Evolutionary conservation across 1,140 invertebrate species (phyloP).

Genomic region (Drosophila micromelanica): DNA sequence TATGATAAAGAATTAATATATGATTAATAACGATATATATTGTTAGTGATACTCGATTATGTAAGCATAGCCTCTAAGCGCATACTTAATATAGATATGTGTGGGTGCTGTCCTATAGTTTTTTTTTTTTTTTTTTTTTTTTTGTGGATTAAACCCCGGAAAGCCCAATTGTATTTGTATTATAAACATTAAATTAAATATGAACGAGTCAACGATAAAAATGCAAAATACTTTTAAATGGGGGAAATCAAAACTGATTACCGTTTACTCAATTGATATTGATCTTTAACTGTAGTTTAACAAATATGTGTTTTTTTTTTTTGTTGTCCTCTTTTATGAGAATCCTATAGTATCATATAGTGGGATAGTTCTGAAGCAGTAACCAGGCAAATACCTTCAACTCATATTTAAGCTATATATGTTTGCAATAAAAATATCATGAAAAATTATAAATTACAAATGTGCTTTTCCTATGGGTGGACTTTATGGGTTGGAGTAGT

Average conservation of each 20-base stretch:
- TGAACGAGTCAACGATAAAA: slow-evolving; percentile 56
- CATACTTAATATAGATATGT: slow-evolving; percentile 40
- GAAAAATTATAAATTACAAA: slow-evolving; percentile 51
- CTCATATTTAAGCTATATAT: slow-evolving; percentile 79
- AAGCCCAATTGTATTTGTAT: slow-evolving; percentile 17
- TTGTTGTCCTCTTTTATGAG: slow-evolving; percentile 39
- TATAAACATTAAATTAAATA: slow-evolving; percentile 18
- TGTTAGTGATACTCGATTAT: slow-evolving; percentile 77
- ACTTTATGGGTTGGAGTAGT: too few species aligned
- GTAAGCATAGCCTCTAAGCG: slow-evolving; percentile 69
- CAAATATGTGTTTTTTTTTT: slow-evolving; percentile 26
- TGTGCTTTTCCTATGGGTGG: background rate
- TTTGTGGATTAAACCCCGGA: slow-evolving; percentile 25
- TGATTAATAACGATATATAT: slow-evolving; percentile 67
- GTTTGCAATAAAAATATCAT: slow-evolving; percentile 80
- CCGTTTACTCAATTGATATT: slow-evolving; percentile 27
- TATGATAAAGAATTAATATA: slow-evolving; percentile 43
- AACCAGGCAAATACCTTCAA: slow-evolving; percentile 76
- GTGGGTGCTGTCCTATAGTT: slow-evolving; percentile 27
- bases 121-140: slow-evolving; percentile 49
- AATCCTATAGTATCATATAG: slow-evolving; percentile 73
- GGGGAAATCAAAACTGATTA: slow-evolving; percentile 43
- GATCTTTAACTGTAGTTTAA: slow-evolving; percentile 33
- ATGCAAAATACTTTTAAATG: slow-evolving; percentile 51
- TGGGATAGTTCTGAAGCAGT: slow-evolving; percentile 71